Evolutionary conservation across 2,113 vertebrate species (phyloP), one percentile per base, ranked within the genome.

Genomic region (Lepisosteus oculatus): DNA sequence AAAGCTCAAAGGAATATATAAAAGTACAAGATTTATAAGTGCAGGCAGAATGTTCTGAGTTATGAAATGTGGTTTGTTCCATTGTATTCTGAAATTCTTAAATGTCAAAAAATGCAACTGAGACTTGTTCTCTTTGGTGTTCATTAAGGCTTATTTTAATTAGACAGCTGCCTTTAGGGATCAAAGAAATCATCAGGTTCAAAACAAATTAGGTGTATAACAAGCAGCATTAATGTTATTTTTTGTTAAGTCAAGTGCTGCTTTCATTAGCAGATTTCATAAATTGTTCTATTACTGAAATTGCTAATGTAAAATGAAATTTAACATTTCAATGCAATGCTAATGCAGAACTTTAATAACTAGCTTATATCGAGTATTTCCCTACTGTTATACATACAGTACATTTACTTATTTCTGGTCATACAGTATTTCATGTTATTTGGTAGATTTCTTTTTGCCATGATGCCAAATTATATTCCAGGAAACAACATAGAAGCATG

Each of bases 151-250:
- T 59, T 13, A 59, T 59, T 15, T 59, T 14, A 59, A 59, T 59
- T n/a, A 59, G n/a, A 59, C 57, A 59, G 57, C 57, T 59, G 57
- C 57, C 57, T 59, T 59, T 15, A 6, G 57, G 57, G 57, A 59
- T 15, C 5, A 59, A 11, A n/a, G 12, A 59, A 59, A 13, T 59
- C 11, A 59, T n/a, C 57, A 13, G 14, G 57, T 59, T 59, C 57
- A 59, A 8, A 15, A 6, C 57, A 59, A 29, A 59, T 59, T 59
- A 59, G n/a, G 5, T 13, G 57, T 3, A 59, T 59, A 59, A 15
- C 57, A n/a, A 3, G 12, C 9, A 59, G 57, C 56, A n/a, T 59
- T 59, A 12, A 12, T 59, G 12, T 3, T 59, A 12, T 59, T 59
- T 59, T n/a, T 51, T 51, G 47, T 51, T 59, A 4, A 59, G 56